Conservation (phyloP, 2,797 vertebrate species). For the Argentina silus region DNA sequence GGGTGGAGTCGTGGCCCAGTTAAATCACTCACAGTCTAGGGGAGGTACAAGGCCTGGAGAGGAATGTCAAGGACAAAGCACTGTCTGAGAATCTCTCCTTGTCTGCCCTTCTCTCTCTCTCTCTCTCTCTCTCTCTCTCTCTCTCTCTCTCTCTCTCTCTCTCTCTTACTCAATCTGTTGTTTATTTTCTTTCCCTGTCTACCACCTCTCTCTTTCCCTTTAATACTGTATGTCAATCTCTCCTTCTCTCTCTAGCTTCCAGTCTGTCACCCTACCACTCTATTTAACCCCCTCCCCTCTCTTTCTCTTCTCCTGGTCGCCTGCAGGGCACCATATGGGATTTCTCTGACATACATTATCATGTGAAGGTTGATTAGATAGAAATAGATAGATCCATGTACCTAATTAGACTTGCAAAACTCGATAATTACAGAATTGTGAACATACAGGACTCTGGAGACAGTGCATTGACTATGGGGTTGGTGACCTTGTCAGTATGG, state of each 20-base stretch:
- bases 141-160: neutral
- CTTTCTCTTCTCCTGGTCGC: conserved; percentile 22
- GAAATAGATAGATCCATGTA: conserved; percentile 1
- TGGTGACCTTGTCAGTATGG: conserved; percentile 4
- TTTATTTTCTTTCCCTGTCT: neutral
- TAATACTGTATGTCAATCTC: neutral
- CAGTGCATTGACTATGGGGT: neutral
- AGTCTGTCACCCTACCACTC: neutral
- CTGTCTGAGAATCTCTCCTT: conserved; percentile 20
- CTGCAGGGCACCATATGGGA: conserved; percentile 13
- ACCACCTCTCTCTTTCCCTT: neutral
- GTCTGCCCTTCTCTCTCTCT: conserved; percentile 13
- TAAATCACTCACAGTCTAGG: conserved; percentile 66
- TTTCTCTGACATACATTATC: conserved; percentile 13
- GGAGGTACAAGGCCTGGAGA: conserved; percentile 60
- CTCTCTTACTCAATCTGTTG: neutral
- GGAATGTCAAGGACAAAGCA: conserved; percentile 63
- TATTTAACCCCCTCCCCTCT: conserved; percentile 3
- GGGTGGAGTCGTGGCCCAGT: conserved; percentile 64
- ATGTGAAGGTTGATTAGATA: conserved; percentile 14
- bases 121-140: neutral
- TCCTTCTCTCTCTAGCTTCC: neutral
- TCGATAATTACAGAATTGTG: neutral
- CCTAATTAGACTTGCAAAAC: neutral
- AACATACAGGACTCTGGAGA: neutral